Percentiles rank a stretch among this genome's conserved stretches.
These are phyloP conservation scores for Ichneumon xanthorius DNA, from an alignment of 2,888 invertebrate species.

Conservation along the genomic window DNA sequence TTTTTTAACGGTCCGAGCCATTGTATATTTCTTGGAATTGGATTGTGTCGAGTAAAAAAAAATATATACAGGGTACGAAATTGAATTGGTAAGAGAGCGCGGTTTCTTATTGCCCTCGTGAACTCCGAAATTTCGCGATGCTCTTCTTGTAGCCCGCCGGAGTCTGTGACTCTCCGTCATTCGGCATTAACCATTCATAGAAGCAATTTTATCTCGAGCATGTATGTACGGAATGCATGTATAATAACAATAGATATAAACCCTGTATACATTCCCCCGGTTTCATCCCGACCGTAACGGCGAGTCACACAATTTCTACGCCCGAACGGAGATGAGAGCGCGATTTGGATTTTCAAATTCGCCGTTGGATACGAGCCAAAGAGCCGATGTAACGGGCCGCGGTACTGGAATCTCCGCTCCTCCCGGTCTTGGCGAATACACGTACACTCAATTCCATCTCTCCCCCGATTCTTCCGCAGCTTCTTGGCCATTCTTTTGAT, in stretches of 20 bases:
- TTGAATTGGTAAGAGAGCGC: no score
- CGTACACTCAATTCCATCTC: conserved; percentile 12
- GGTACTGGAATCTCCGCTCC: neutral
- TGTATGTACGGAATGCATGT: conserved; percentile 58
- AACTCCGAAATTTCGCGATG: conserved; percentile 36
- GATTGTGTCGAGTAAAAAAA: neutral
- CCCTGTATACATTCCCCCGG: conserved; percentile 17
- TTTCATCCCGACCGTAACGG: conserved; percentile 27
- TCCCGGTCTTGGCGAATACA: conserved; percentile 44
- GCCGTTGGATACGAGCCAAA: conserved; percentile 59
- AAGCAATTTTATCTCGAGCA: conserved; percentile 65
- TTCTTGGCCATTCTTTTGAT: conserved; percentile 4
- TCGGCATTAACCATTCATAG: conserved; percentile 61
- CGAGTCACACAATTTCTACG: conserved; percentile 69
- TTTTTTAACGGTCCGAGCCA: no score
- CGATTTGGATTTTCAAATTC: conserved; percentile 68
- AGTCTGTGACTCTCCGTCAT: conserved; percentile 8
- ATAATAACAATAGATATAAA: conserved; percentile 59
- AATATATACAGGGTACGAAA: neutral
- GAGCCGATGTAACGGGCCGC: conserved; percentile 4
- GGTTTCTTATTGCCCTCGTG: no score
- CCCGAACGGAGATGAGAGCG: conserved; percentile 57
- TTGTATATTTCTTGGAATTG: no score
- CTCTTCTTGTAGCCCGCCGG: conserved; percentile 4
- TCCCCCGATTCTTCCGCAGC: neutral